Percentiles rank a stretch among this genome's conserved stretches.
Evolutionary conservation across 2,113 vertebrate genomes (phyloP).

Genomic region (Rissa tridactyla): DNA sequence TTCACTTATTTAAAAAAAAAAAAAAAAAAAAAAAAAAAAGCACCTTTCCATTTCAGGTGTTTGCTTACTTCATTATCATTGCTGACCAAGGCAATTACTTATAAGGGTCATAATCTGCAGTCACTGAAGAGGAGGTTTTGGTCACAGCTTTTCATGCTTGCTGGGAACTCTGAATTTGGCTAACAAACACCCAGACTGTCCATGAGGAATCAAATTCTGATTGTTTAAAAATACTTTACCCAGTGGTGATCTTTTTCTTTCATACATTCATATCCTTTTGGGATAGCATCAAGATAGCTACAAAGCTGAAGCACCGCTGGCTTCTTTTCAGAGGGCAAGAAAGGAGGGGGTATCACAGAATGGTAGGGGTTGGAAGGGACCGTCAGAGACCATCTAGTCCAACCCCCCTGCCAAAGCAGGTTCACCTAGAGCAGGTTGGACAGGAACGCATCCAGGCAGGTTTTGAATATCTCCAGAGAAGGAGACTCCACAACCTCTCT

Average conservation of each 20-base stretch:
- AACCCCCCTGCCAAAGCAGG: background rate
- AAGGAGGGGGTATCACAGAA: background rate
- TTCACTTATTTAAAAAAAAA: background rate
- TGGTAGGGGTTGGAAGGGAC: background rate
- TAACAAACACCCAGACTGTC: background rate
- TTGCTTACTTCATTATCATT: background rate
- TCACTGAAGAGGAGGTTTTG: background rate
- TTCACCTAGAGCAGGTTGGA: background rate
- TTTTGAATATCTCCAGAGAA: background rate
- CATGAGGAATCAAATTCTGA: background rate
- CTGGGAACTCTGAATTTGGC: background rate
- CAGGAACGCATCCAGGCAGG: background rate
- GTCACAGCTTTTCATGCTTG: background rate
- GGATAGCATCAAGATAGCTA: background rate
- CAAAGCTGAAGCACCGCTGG: background rate
- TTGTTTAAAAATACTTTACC: background rate
- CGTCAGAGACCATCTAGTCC: background rate
- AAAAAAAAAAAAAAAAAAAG: background rate
- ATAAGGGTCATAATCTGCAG: background rate
- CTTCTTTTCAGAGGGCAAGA: background rate
- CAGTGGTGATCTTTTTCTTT: background rate
- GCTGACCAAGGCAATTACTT: background rate
- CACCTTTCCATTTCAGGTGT: background rate
- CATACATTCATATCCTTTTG: background rate
- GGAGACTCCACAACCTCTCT: background rate